Percentiles rank a stretch among this genome's conserved stretches.
Conservation (phyloP, 2,113 vertebrate genomes). For the Psophia crepitans region DNA sequence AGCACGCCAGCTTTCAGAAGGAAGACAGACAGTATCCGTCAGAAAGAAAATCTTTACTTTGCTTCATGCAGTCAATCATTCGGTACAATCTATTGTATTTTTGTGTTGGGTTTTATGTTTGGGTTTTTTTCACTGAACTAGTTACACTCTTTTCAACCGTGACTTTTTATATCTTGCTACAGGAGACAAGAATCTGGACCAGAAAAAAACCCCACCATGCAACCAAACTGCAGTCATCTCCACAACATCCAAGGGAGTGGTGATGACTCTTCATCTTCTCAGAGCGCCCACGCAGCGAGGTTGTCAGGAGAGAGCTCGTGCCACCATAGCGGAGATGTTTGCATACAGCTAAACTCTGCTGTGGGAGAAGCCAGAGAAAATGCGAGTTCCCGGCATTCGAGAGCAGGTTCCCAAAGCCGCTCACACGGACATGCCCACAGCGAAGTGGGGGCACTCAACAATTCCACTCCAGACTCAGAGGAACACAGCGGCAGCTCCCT, state of each 20-base stretch:
- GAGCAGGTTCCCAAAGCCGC: slow-evolving; percentile 70
- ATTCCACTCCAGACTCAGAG: slow-evolving; percentile 69
- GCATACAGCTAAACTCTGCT: slow-evolving; percentile 73
- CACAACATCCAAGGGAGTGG: slow-evolving; percentile 64
- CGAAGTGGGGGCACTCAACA: slow-evolving; percentile 60
- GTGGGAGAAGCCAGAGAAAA: slow-evolving; percentile 72
- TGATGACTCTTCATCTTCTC: slow-evolving; percentile 63
- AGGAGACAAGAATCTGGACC: slow-evolving; percentile 73
- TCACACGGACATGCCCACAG: slow-evolving; percentile 67
- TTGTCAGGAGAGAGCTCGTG: slow-evolving; percentile 41
- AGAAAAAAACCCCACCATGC: slow-evolving; percentile 79
- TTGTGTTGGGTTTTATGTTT: neutral
- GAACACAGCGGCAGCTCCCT: slow-evolving; percentile 82
- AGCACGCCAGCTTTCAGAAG: neutral
- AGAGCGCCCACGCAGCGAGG: slow-evolving; percentile 66
- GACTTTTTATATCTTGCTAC: neutral
- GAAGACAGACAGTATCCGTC: neutral
- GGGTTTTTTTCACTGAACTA: neutral
- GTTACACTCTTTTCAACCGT: neutral
- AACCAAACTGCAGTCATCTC: slow-evolving; percentile 73
- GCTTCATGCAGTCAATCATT: neutral
- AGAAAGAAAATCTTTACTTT: neutral
- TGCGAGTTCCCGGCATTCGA: slow-evolving; percentile 65
- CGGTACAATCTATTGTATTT: neutral
- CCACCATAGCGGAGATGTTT: slow-evolving; percentile 74